Evolutionary conservation across 2,888 invertebrate genomes (phyloP).

Genomic region (Chalcis sispes): DNA sequence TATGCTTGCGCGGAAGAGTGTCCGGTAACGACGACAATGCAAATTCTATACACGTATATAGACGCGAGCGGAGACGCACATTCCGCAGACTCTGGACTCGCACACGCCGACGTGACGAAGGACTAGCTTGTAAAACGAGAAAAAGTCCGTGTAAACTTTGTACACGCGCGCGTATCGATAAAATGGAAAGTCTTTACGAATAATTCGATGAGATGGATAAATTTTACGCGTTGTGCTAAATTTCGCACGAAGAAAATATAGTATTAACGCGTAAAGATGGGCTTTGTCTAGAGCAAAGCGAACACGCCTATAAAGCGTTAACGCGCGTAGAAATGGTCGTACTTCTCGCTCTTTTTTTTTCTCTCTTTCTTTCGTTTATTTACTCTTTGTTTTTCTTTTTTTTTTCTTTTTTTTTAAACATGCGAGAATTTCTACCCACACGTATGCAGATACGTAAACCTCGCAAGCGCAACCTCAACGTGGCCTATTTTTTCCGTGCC

Average conservation of each 20-base stretch:
- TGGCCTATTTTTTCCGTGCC: conserved; percentile 23
- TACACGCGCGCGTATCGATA: too few species aligned
- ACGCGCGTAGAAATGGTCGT: neutral
- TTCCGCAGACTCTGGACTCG: too few species aligned
- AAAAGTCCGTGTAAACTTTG: neutral
- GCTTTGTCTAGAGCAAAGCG: neutral
- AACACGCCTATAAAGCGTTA: neutral
- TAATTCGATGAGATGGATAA: too few species aligned
- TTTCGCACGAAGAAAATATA: neutral
- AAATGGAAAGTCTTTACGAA: too few species aligned
- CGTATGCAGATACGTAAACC: neutral
- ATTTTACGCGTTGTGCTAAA: too few species aligned
- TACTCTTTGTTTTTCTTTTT: neutral
- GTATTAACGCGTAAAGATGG: neutral
- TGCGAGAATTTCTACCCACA: neutral
- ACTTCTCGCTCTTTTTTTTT: neutral
- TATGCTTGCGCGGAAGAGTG: too few species aligned
- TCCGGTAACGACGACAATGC: too few species aligned
- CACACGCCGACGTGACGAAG: neutral
- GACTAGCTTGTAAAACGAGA: conserved; percentile 39
- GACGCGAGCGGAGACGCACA: neutral
- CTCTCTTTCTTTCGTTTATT: too few species aligned
- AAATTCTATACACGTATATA: too few species aligned
- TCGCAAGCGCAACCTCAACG: conserved; percentile 2
- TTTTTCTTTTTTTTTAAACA: neutral